Percentiles rank a stretch among this genome's conserved stretches.
Evolutionary conservation across 2,888 invertebrate species (phyloP).

Genomic region (Xylota sylvarum): DNA sequence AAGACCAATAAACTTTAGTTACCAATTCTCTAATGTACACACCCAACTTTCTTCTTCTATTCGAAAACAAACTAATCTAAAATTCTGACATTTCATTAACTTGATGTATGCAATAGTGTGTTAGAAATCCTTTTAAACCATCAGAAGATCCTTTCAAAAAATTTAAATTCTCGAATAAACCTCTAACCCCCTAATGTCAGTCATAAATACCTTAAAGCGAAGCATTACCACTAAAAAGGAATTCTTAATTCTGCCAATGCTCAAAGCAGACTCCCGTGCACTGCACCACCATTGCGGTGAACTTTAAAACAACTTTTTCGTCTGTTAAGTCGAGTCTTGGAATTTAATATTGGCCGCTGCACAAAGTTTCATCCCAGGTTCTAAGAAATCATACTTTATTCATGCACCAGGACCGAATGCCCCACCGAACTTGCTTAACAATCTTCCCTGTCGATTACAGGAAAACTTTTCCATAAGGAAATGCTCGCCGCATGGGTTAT

Average conservation of each 20-base stretch:
- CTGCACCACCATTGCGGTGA: conserved; percentile 63
- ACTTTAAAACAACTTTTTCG: conserved; percentile 66
- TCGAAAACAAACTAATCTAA: no score
- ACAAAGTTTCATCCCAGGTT: conserved; percentile 64
- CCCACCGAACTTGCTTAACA: conserved; percentile 57
- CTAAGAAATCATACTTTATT: conserved; percentile 73
- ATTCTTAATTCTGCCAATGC: conserved; percentile 54
- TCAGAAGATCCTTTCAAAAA: no score
- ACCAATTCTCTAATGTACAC: no score
- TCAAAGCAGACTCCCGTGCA: conserved; percentile 13
- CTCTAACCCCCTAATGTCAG: neutral
- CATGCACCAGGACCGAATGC: conserved; percentile 47
- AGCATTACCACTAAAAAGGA: conserved; percentile 59
- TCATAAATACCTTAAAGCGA: conserved; percentile 2
- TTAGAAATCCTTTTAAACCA: no score
- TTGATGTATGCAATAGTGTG: no score
- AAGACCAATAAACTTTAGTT: no score
- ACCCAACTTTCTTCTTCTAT: no score
- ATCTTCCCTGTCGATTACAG: conserved; percentile 72
- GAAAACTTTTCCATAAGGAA: conserved; percentile 69
- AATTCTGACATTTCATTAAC: no score
- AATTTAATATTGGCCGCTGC: conserved; percentile 69
- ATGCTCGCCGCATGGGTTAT: conserved; percentile 69
- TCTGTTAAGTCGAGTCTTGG: conserved; percentile 53
- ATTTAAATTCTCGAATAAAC: no score